Evolutionary conservation across 2,888 invertebrate species (phyloP), one percentile per base, ranked within the genome.

Genomic region (Latheticus oryzae): DNA sequence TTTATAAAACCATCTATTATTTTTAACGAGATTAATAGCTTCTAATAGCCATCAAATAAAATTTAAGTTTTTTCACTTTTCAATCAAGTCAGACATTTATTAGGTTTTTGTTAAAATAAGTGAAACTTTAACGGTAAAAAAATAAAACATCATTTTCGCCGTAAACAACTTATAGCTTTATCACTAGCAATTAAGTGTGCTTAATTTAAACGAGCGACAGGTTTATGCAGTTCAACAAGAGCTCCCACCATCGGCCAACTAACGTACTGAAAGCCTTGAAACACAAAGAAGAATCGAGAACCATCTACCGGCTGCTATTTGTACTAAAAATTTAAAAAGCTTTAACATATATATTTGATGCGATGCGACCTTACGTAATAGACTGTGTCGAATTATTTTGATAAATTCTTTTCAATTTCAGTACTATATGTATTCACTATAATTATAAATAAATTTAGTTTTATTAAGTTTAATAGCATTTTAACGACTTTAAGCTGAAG

Each of bases 201-300:
- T 63, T 62, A 67, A 69, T 68, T 66, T 67, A 62, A 32, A 48
- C 26, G 33, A 63, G 38, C 62, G 67, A 65, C 66, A 67, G 63
- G 57, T 63, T 66, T 66, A 19, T 19, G 9, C 8, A 9, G 24
- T 11, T 64, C n/a, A n/a, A n/a, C n/a, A 13, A 35, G 16, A 21
- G 57, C 57, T 52, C 57, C 57, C 16, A 43, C 21, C 57, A 43
- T 30, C 51, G 57, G 57, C 19, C 12, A 16, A 11, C 5, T 24
- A 23, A 5, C 51, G 57, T 45, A 57, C 51, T 51, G 35, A n/a
- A 7, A 21, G 12, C 33, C 35, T 23, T 16, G 35, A 11, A 57
- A 28, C 45, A 19, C 19, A 23, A 35, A 17, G 19, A 45, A 23
- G 16, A n/a, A n/a, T n/a, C 33, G 8, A 8, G n/a, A n/a, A 21